These are phyloP conservation scores for Lerista edwardsae DNA, from an alignment of 2,797 vertebrate species.

Conservation along the genomic window DNA sequence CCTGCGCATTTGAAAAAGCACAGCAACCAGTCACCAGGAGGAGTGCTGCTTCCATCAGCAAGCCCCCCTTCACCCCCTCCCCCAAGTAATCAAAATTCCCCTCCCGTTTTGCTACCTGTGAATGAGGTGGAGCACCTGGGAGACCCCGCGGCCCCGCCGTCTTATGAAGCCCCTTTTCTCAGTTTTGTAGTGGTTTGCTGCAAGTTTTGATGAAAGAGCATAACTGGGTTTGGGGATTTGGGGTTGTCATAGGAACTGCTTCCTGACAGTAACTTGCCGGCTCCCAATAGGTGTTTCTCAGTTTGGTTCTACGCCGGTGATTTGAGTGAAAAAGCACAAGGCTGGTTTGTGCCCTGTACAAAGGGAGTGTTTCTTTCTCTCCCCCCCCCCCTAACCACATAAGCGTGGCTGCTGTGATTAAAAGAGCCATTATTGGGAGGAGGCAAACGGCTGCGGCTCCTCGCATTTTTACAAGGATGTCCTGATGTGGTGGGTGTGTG, in stretches of 20 bases:
- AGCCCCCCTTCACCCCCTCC: too few relatives aligned
- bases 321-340: neutral
- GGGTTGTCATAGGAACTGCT: constrained; percentile 79
- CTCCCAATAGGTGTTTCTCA: neutral
- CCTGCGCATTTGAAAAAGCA: too few relatives aligned
- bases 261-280: neutral
- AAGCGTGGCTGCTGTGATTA: neutral
- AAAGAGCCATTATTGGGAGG: neutral
- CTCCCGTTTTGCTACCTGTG: neutral
- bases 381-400: neutral
- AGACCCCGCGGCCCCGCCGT: neutral
- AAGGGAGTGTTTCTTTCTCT: accelerated
- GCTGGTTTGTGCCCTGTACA: neutral
- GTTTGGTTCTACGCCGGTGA: neutral
- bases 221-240: constrained; percentile 66
- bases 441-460: neutral
- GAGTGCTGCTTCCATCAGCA: too few relatives aligned
- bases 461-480: neutral
- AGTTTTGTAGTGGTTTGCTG: constrained; percentile 53
- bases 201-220: constrained; percentile 71
- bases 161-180: constrained; percentile 19
- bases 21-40: too few relatives aligned
- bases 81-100: too few relatives aligned
- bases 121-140: too few relatives aligned
- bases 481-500: neutral